These are phyloP conservation scores for Xanthia togata DNA, from an alignment of 2,888 invertebrate genomes.

Conservation along the genomic window DNA sequence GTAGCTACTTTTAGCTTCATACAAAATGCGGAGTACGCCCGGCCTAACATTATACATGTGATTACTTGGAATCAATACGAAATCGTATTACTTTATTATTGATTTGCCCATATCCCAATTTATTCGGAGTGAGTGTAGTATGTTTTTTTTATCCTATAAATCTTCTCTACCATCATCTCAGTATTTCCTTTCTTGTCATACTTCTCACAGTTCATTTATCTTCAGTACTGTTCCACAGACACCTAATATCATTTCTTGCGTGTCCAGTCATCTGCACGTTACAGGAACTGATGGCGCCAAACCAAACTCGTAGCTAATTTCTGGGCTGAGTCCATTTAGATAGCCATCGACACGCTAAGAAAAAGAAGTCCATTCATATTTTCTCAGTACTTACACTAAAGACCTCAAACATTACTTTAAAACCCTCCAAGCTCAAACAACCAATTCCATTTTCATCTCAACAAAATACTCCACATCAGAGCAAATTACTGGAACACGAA, in stretches of 20 bases:
- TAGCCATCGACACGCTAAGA: no score
- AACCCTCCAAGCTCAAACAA: not conserved
- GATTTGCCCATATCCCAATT: not conserved
- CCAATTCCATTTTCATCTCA: slow-evolving; percentile 40
- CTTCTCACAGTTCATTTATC: not conserved
- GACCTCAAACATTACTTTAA: not conserved
- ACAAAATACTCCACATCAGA: slow-evolving; percentile 42
- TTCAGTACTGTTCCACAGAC: no score
- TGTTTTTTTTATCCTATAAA: not conserved
- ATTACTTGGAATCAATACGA: not conserved
- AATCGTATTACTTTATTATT: not conserved
- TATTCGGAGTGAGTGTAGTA: not conserved
- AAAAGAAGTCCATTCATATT: not conserved
- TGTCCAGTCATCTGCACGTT: no score
- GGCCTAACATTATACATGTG: not conserved
- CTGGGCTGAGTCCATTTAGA: no score
- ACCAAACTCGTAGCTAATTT: no score
- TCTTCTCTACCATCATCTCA: not conserved
- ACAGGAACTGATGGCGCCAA: no score
- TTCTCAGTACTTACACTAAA: not conserved
- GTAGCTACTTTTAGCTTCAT: no score
- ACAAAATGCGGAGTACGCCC: no score
- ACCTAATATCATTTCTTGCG: no score
- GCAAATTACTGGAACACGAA: slow-evolving; percentile 51
- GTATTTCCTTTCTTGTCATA: not conserved